Base-by-base conservation (phyloP, 2,113 vertebrate genomes). In the Xenus cinereus region DNA sequence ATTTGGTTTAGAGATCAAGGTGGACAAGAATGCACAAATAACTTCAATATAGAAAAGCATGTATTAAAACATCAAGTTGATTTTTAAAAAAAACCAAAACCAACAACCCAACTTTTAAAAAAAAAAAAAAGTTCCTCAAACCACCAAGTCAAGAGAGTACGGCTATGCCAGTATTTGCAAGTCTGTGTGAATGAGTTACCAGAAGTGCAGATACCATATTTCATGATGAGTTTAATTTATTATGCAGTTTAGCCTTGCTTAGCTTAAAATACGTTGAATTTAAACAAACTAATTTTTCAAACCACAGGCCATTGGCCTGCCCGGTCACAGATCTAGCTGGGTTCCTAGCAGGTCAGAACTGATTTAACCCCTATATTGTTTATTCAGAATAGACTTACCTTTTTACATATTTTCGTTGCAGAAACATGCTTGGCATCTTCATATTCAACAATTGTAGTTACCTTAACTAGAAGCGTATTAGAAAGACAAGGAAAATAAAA, bases 371-470 rank as follows among this genome's bases (percentile, higher is more conserved):
- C 63, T 33, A 33, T 0, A 2, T 14, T 85, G 35, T 63, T 76
- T 85, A 9, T 73, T 37, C 18, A 37, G 8, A 46, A 20, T 15
- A 46, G 50, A 93, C 97, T 93, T 94, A 97, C 98, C 87, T 97
- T 98, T 74, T 96, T 97, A 79, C 96, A 26, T 26, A 91, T 56
- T 84, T 95, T 97, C 80, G 93, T 97, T 50, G 73, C 41, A 60
- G 92, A 89, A 9, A 14, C 8, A 27, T 83, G 28, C 43, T 89
- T 92, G 69, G 63, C 43, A 39, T 95, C 91, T 85, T 93, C 93
- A 68, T 97, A 97, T 88, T 97, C 96, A 46, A 97, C 95, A 89
- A 97, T 97, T 46, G 97, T 97, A 11, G 98, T 97, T 87, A 98
- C 95, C 73, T 98, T 98, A 87, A 97, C 98, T 98, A 84, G 35